Percentiles rank a stretch among this genome's conserved stretches.
Conservation (phyloP, 2,797 vertebrate species). For the Cynopterus sphinx region DNA sequence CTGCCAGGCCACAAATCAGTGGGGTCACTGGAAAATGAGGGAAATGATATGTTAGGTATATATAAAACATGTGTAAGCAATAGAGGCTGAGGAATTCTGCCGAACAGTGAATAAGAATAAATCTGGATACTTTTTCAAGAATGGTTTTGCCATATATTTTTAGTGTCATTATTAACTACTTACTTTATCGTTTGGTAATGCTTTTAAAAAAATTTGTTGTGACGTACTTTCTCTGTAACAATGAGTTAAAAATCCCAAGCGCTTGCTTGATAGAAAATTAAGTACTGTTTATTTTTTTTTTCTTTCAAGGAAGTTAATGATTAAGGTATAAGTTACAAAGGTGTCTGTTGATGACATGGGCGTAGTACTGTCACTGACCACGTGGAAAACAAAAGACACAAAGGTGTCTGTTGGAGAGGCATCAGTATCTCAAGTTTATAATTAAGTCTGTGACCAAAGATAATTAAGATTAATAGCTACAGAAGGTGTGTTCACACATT, state of each 20-base stretch:
- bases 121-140: neutral
- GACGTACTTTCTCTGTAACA: neutral
- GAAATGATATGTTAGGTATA: neutral
- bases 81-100: neutral
- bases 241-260: neutral
- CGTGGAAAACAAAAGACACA: neutral
- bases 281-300: neutral
- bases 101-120: neutral
- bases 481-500: constrained; percentile 34
- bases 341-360: neutral
- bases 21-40: neutral
- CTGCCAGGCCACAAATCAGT: neutral
- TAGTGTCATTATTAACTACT: neutral
- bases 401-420: neutral
- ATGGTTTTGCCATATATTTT: neutral
- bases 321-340: neutral
- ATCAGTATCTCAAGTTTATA: neutral
- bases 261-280: neutral
- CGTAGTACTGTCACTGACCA: neutral
- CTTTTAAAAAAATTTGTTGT: neutral
- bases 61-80: neutral
- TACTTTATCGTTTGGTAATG: neutral
- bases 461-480: constrained; percentile 37
- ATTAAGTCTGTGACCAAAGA: constrained; percentile 12
- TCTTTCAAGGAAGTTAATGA: constrained; percentile 27